Evolutionary conservation across 2,113 vertebrate species (phyloP), one percentile per base, ranked within the genome.

Genomic region (Ramphastos sulfuratus): DNA sequence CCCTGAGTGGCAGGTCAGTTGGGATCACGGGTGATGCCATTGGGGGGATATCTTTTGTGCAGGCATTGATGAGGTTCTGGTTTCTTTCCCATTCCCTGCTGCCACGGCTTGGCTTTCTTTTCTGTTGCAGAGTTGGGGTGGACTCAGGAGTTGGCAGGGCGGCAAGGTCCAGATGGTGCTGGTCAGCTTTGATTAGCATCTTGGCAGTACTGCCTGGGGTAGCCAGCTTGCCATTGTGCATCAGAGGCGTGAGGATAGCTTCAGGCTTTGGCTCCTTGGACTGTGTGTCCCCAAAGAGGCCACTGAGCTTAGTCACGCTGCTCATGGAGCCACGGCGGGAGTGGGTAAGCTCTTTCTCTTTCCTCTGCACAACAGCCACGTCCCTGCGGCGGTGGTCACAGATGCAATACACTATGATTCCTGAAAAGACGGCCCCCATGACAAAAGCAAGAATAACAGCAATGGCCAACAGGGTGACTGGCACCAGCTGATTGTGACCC

Each of bases 21-120:
- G 99, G 98, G 90, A 99, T 99, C 44, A 99, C 99, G 0, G 98
- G 98, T 0, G 99, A 98, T 39, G 98, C 98, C 98, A 99, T 98
- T 0, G 98, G 96, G 4, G 98, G 95, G 93, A 99, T 98, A 93
- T 99, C 99, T 98, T 99, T 99, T 44, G 99, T 98, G 95, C 99
- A 99, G 77, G 99, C 99, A 7, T 99, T 99, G 97, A 99, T 99
- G 82, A 99, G 98, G 95, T 99, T 99, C 98, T 99, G 99, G 95
- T 98, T 99, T 91, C 99, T 96, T 77, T 99, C 99, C 99, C 99
- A 99, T 65, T 99, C 99, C 3, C 99, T 98, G 96, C 99, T 99
- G 69, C 99, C 99, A 5, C 98, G 98, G 92, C 98, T 98, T 63
- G 99, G 98, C 93, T 99, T 99, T 48, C 99, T 98, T 42, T 99